These are phyloP conservation scores for Microvelia longipes DNA, from an alignment of 1,140 invertebrate species.

Conservation along the genomic window DNA sequence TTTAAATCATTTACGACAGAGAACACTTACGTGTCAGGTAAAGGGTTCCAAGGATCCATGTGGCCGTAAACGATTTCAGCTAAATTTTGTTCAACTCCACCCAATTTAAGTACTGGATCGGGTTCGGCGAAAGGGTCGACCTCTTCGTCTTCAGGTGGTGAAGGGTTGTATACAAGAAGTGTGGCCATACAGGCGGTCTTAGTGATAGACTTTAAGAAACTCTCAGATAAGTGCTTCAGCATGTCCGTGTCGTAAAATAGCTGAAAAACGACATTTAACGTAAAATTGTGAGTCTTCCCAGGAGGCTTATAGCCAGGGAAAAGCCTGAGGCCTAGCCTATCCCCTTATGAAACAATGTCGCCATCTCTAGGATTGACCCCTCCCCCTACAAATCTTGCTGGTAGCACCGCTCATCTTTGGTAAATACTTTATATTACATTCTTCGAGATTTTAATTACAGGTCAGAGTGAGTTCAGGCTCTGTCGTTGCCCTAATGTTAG, in stretches of 20 bases:
- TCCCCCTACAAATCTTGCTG: too few species aligned
- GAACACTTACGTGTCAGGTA: constrained; percentile 14
- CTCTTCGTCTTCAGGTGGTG: not conserved
- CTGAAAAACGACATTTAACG: not conserved
- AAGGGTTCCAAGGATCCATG: constrained; percentile 13
- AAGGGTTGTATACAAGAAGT: constrained; percentile 2
- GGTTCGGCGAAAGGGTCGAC: not conserved
- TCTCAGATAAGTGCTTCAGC: constrained; percentile 4
- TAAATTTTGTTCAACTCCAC: constrained; percentile 13
- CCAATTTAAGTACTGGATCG: not conserved
- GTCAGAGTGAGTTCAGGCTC: too few species aligned
- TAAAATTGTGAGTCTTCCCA: too few species aligned
- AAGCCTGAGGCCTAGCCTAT: too few species aligned
- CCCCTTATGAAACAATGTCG: too few species aligned
- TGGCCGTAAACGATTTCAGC: constrained; percentile 13
- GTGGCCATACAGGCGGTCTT: constrained; percentile 9
- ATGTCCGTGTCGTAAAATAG: constrained; percentile 12
- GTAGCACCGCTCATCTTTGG: too few species aligned
- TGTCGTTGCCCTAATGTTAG: too few species aligned
- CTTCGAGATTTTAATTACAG: too few species aligned
- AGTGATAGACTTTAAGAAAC: constrained; percentile 6
- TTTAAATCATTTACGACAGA: too few species aligned
- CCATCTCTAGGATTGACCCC: too few species aligned
- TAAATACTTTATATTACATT: too few species aligned
- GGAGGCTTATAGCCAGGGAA: too few species aligned